Conservation (phyloP, 2,888 invertebrate genomes). For the Muscina levida region DNA sequence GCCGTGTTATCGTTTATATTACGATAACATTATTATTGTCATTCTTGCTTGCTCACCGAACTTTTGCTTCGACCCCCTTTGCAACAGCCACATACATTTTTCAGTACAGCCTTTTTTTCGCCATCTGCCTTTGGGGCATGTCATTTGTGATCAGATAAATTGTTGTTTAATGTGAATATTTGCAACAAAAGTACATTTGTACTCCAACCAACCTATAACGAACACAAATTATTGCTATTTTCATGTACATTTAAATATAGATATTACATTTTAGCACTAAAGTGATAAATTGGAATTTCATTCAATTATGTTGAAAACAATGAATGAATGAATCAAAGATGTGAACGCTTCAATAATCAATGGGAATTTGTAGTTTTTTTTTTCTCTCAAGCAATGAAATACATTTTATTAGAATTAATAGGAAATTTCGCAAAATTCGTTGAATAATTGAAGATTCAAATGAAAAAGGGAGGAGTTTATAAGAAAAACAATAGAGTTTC, state of each 20-base stretch:
- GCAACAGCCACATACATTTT: no score
- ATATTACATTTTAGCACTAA: constrained; percentile 43
- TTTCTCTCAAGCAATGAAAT: no score
- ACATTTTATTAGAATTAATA: no score
- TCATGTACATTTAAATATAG: constrained; percentile 51
- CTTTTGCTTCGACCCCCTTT: no score
- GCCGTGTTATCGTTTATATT: no score
- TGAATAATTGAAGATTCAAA: no score
- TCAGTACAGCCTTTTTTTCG: constrained; percentile 15
- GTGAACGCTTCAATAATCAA: not conserved
- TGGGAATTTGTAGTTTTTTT: no score
- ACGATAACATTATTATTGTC: no score
- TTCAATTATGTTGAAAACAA: constrained; percentile 59
- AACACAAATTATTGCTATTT: not conserved
- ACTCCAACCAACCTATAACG: no score
- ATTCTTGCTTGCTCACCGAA: no score
- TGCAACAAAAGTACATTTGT: not conserved
- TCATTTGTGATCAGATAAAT: constrained; percentile 65
- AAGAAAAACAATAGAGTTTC: not conserved
- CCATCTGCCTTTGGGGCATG: constrained; percentile 57
- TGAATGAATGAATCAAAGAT: not conserved
- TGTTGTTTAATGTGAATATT: constrained; percentile 48
- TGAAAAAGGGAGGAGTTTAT: constrained; percentile 2
- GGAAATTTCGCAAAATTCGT: not conserved
- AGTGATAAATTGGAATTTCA: constrained; percentile 59